Evolutionary conservation across 2,888 invertebrate species (phyloP).

Genomic region (Formica aserva): DNA sequence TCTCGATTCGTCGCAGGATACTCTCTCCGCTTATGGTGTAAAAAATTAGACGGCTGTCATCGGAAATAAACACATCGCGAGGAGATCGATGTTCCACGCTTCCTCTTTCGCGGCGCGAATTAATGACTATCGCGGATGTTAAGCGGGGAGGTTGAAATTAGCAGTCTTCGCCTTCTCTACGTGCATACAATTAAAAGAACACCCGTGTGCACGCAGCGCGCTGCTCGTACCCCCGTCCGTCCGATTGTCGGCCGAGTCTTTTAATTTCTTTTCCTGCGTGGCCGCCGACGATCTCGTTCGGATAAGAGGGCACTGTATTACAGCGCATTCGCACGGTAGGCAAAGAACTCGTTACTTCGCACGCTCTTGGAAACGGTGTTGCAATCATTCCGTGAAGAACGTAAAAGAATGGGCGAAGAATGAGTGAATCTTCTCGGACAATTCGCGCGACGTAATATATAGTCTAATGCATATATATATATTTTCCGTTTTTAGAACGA

Average conservation of each 20-base stretch:
- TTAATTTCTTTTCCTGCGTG: conserved; percentile 61
- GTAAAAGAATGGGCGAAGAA: conserved; percentile 39
- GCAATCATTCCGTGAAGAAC: conserved; percentile 65
- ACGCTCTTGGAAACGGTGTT: conserved; percentile 75
- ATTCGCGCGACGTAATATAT: conserved; percentile 29
- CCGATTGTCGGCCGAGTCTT: conserved; percentile 69
- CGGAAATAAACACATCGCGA: conserved; percentile 36
- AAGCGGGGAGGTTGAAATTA: conserved; percentile 43
- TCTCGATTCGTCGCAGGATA: not conserved
- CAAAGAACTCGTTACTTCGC: conserved; percentile 72
- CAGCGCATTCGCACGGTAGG: conserved; percentile 75
- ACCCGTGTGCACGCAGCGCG: conserved; percentile 39
- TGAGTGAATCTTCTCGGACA: conserved; percentile 41
- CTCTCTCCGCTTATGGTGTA: not conserved
- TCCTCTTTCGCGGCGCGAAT: conserved; percentile 36
- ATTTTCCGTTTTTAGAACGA: conserved; percentile 7
- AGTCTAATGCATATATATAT: not conserved
- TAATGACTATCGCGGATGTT: conserved; percentile 50
- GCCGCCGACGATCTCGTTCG: conserved; percentile 70
- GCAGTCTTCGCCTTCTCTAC: conserved; percentile 24
- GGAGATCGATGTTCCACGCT: conserved; percentile 18
- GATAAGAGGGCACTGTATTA: conserved; percentile 69
- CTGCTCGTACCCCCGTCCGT: conserved; percentile 38
- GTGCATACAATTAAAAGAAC: conserved; percentile 55
- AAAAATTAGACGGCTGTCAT: conserved; percentile 42